Conservation (phyloP, 2,888 invertebrate genomes). For the Poecilobothrus nobilitatus region DNA sequence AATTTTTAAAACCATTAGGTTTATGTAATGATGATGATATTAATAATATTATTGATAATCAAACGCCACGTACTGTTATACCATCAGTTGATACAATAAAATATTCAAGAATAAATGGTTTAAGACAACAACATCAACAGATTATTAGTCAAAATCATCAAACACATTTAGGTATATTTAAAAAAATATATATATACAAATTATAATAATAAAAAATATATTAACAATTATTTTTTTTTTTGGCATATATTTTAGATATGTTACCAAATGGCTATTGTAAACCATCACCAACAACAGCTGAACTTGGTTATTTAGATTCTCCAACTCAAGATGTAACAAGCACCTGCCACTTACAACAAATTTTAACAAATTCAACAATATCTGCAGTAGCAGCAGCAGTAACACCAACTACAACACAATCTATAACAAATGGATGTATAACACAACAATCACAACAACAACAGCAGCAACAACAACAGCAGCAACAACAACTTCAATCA, state of each 20-base stretch:
- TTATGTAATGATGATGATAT: slow-evolving; percentile 28
- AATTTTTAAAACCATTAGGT: slow-evolving; percentile 38
- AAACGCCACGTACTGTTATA: slow-evolving; percentile 36
- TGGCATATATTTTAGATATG: slow-evolving; percentile 17
- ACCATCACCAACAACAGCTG: slow-evolving; percentile 40
- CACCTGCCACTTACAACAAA: slow-evolving; percentile 26
- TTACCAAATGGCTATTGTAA: slow-evolving; percentile 43
- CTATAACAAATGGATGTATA: slow-evolving; percentile 20
- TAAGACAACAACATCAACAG: slow-evolving; percentile 28
- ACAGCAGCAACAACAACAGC: slow-evolving; percentile 20
- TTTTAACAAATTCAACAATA: slow-evolving; percentile 20
- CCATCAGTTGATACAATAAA: slow-evolving; percentile 43
- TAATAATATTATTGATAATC: slow-evolving; percentile 17
- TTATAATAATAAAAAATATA: too few species aligned
- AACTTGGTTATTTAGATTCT: slow-evolving; percentile 39
- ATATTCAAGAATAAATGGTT: slow-evolving; percentile 34
- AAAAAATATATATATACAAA: too few species aligned
- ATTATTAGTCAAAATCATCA: slow-evolving; percentile 27
- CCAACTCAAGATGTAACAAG: slow-evolving; percentile 36
- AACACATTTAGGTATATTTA: not conserved
- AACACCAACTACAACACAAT: slow-evolving; percentile 25
- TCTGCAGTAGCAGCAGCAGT: slow-evolving; percentile 26
- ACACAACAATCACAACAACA: slow-evolving; percentile 23
- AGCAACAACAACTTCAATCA: slow-evolving; percentile 21
- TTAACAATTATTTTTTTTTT: not conserved